Percentiles rank a stretch among this genome's conserved stretches.
phyloP scores from a whole-genome alignment of 2,113 vertebrate species.

The Rhipidura dahli region DNA sequence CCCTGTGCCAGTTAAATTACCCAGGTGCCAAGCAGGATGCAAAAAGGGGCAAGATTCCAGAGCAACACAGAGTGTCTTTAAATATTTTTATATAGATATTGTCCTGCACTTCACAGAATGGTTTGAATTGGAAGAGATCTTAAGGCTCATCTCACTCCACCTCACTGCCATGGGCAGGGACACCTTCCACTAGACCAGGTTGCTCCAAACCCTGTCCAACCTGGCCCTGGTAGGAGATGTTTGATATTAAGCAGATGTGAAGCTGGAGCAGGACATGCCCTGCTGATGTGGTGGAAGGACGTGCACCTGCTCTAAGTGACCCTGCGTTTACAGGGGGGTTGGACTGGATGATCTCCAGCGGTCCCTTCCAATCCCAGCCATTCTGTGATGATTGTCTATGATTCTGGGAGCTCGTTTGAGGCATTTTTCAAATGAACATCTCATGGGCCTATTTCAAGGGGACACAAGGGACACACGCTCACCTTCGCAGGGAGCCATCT shows the following conservation, averaged over 20 bases:
- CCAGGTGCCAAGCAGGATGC: background rate
- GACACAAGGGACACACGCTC: rapidly evolving
- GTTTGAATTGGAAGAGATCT: background rate
- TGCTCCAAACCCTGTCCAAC: background rate
- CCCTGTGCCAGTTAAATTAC: background rate
- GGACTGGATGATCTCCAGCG: background rate
- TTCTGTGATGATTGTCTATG: background rate
- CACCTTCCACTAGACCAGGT: background rate
- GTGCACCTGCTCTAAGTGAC: background rate
- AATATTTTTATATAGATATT: background rate
- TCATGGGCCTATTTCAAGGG: rapidly evolving
- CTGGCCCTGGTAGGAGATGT: background rate
- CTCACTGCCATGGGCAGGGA: background rate
- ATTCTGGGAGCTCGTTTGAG: background rate
- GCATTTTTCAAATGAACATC: background rate
- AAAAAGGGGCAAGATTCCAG: background rate
- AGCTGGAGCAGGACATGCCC: rapidly evolving
- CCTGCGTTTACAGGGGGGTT: background rate
- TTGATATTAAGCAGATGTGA: background rate
- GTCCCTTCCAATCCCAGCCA: background rate
- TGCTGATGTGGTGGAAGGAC: background rate
- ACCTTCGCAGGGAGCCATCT: background rate
- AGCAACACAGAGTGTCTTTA: background rate
- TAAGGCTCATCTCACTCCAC: background rate
- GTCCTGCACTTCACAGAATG: background rate